Evolutionary conservation across 2,113 vertebrate species (phyloP).

Genomic region (Vireo altiloquus): DNA sequence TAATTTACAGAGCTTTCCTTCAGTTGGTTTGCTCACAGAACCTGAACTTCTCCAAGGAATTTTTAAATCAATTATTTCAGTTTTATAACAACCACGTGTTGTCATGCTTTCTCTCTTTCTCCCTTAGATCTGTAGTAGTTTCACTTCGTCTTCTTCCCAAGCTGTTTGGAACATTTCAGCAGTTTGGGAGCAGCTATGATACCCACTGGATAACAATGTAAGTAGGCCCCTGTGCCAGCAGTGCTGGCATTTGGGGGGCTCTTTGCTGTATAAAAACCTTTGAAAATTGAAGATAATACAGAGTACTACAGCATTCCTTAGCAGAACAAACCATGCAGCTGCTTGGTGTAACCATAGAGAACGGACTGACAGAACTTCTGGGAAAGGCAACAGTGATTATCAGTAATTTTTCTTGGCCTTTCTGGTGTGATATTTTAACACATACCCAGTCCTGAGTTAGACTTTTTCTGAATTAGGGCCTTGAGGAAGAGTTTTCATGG

Average conservation of each 20-base stretch:
- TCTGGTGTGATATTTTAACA: background rate
- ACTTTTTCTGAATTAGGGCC: background rate
- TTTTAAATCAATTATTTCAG: background rate
- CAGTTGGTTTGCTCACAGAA: background rate
- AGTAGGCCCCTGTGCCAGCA: constrained; percentile 41
- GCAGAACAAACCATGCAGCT: background rate
- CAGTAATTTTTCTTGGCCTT: background rate
- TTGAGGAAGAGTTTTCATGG: background rate
- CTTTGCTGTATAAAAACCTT: background rate
- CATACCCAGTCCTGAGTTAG: background rate
- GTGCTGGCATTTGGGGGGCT: background rate
- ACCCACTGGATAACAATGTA: constrained; percentile 99
- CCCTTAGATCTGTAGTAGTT: constrained; percentile 91
- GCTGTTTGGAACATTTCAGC: constrained; percentile 97
- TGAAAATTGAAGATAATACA: background rate
- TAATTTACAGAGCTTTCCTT: background rate
- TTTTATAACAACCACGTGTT: background rate
- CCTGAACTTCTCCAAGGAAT: background rate
- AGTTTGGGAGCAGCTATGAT: constrained; percentile 98
- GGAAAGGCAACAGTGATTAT: background rate
- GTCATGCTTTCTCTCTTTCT: background rate
- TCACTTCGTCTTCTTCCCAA: constrained; percentile 96
- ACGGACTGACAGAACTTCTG: background rate
- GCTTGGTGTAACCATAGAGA: background rate
- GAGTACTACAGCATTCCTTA: background rate